phyloP scores from a whole-genome alignment of 2,113 vertebrate species.

The Tonatia bakeri region DNA sequence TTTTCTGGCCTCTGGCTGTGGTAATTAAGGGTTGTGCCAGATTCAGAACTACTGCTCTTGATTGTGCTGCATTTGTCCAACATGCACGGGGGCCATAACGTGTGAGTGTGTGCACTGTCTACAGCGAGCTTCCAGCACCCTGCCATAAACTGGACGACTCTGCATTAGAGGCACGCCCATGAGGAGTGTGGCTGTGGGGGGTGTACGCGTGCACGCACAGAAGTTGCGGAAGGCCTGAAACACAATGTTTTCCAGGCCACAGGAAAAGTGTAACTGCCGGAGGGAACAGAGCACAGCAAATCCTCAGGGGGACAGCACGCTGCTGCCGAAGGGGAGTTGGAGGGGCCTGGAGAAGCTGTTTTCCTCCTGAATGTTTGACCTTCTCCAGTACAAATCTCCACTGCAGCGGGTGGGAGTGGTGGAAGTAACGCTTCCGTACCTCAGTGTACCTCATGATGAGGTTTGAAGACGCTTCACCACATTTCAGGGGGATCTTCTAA shows the following conservation, averaged over 20 bases:
- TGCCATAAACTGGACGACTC: background rate
- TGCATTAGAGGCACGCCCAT: background rate
- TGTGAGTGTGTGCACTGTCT: background rate
- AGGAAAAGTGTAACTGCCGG: background rate
- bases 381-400: background rate
- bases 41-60: slow-evolving; percentile 21
- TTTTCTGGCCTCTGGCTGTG: slow-evolving; percentile 49
- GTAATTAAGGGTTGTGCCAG: slow-evolving; percentile 22
- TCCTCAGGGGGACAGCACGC: background rate
- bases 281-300: background rate
- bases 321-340: background rate
- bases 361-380: background rate
- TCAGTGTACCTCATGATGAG: background rate
- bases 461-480: background rate
- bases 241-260: background rate
- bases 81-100: no score
- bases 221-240: background rate
- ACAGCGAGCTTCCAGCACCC: background rate
- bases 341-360: background rate
- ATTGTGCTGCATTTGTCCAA: background rate
- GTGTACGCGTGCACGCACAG: rapidly evolving
- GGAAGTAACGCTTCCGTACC: background rate
- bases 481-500: background rate
- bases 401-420: background rate
- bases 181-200: background rate